Evolutionary conservation across 1,140 invertebrate genomes (phyloP), one percentile per base, ranked within the genome.

Genomic region (Bathynomus jamesi): DNA sequence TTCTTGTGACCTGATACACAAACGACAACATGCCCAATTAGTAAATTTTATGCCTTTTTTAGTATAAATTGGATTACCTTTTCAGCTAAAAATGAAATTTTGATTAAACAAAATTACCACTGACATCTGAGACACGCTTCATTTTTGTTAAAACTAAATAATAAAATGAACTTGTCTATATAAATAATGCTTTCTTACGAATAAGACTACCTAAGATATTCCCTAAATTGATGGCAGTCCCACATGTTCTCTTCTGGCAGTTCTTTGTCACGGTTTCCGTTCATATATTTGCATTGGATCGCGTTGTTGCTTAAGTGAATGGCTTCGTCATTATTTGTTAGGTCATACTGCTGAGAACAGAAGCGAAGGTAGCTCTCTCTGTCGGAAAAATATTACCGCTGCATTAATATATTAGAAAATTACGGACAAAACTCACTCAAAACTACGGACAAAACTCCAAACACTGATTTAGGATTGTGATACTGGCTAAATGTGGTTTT

Each of bases 241-340:
- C 94, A 97, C 91, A 92, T 94, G 79, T 91, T 92, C 78, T 89
- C 87, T 65, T 84, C 82, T 10, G 91, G 90, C 53, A 95, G 81
- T 4, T 88, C 85, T 78, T 88, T 86, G 80, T 93, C 88, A 66
- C 94, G 83, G 64, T 89, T 87, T 61, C 86, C 86, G 80, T 95
- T 96, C 79, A 89, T 90, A 79, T 96, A 96, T 81, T 93, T 90
- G 79, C 91, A 91, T 82, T 97, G 95, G 28, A 98, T 89, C 1
- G 94, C 91, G 83, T 96, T 91, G 83, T 98, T 97, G 53, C 93
- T 95, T 5, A 98, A 83, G 82, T 97, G 95, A 66, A 96, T 89
- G 0, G 93, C 94, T 83, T 95, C 93, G 80, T 96, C 92, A 79
- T 93, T 93, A 82, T 94, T 90, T n/a, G 87, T 88, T 60, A 98